Evolutionary conservation across 1,140 invertebrate genomes (phyloP), one percentile per base, ranked within the genome.

Genomic region (Drosophila leontia): DNA sequence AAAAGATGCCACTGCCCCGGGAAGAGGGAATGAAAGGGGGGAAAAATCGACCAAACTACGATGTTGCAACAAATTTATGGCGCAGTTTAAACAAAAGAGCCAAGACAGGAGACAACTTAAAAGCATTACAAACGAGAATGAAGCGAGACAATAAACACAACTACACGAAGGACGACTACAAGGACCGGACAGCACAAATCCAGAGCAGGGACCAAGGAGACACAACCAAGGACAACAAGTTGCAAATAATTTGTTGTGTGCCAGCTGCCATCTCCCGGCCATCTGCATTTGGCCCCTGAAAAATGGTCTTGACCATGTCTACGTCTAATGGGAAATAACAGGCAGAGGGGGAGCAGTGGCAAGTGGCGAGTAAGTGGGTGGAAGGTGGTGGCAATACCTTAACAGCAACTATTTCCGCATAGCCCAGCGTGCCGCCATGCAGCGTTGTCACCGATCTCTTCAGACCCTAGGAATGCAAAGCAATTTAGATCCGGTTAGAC

Each of bases 341-440:
- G 17, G n/a, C 9, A 32, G n/a, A n/a, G n/a, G 12, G 19, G 26
- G 9, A 11, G 34, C 17, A 45, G 37, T 39, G 63, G 47, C 17
- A 5, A 55, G 53, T 56, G 53, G 34, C 34, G 7, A 60, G 61
- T 29, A 35, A 60, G 75, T 77, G 76, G 55, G 75, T 78, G 78
- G 62, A 37, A 13, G 39, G 56, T 56, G 69, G 68, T 67, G 69
- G 69, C 76, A 82, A 82, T 94, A 98, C 97, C 97, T 98, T 98
- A 81, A 98, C 96, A 92, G 97, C 97, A 94, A 98, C 97, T 94
- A 98, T 98, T 95, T 98, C 97, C 77, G 97, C 97, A 94, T 97
- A 97, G 91, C 97, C 97, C 92, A 97, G 94, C 72, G 96, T 96
- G 82, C 97, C 97, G 91, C 97, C 96, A 92, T 96, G 95, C 84